Conservation (phyloP, 2,888 invertebrate genomes). For the Neuroscelio doddi region DNA sequence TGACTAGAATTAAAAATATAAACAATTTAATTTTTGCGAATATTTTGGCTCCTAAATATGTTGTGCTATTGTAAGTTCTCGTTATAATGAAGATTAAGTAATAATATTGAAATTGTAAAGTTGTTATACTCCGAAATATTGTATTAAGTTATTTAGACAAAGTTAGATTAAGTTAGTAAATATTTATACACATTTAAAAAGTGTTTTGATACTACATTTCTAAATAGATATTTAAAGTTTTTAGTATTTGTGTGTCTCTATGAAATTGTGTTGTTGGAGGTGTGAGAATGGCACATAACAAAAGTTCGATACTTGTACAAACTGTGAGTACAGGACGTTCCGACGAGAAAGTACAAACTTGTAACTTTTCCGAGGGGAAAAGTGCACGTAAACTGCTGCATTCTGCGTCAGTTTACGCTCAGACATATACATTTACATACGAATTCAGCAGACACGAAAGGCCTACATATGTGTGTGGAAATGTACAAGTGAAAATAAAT, state of each 20-base stretch:
- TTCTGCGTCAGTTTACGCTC: conserved; percentile 14
- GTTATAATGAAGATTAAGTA: no score
- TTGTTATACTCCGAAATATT: no score
- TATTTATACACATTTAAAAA: no score
- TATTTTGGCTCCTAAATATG: no score
- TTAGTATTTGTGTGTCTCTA: conserved; percentile 1
- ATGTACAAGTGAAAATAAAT: conserved; percentile 40
- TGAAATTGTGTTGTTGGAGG: conserved; percentile 6
- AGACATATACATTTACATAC: conserved; percentile 23
- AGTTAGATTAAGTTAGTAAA: no score
- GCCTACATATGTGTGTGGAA: conserved; percentile 20
- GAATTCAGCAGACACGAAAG: conserved; percentile 21
- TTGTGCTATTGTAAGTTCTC: no score
- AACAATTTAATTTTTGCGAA: no score
- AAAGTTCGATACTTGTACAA: conserved; percentile 63
- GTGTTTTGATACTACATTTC: no score
- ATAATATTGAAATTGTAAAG: no score
- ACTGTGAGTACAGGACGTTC: conserved; percentile 58
- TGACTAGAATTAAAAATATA: no score
- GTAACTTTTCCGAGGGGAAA: conserved; percentile 56
- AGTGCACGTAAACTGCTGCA: conserved; percentile 34
- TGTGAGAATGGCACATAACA: conserved; percentile 46
- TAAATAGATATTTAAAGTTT: no score
- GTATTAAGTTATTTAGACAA: no score
- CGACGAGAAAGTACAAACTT: conserved; percentile 52